Base-by-base conservation (phyloP, 1,140 invertebrate genomes). In the Eulimnadia texana region DNA sequence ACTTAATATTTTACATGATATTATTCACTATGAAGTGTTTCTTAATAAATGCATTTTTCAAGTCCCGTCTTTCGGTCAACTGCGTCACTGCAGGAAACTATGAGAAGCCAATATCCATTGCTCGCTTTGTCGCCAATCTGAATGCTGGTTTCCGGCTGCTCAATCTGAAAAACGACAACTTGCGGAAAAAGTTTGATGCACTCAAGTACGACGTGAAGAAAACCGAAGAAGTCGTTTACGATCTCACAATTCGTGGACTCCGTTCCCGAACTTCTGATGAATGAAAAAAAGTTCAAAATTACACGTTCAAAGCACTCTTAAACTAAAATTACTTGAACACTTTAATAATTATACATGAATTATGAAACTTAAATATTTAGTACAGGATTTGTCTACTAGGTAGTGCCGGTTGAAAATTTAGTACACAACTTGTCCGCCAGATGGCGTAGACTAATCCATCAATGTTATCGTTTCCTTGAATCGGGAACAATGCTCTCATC, bases 201-300 rank as follows among this genome's bases (percentile, higher is more conserved):
- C 74, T 96, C 0, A 95, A 96, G 68, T 95, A 95, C 69, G 89
- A 93, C 68, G 82, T 94, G 2, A 94, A 94, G 72, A 95, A 94
- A 73, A 87, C 93, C 27, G 92, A 95, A 70, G 90, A 95, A 75
- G 86, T 96, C 2, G 90, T 96, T 9, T 96, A 94, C 69, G 92
- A 96, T 71, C 75, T 96, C 3, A 86, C 85, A 63, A 90, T 96
- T 65, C 77, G 91, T 57, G 89, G 88, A 0, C 75, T 93, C 24
- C 51, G 28, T 1, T n/a, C 6, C 28, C 52, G 55, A 6, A 22
- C 55, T 16, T 9, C 33, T 16, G 33, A 16, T 9, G 33, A 42
- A 42, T 42, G 23, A 3, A n/a, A n/a, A n/a, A n/a, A 6, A 50
- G 6, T 50, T 6, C 23, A 50, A 50, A 19, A 19, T 50, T 22